Percentiles rank a stretch among this genome's conserved stretches.
phyloP scores from a whole-genome alignment of 2,888 invertebrate genomes.

The Machimus rusticus region DNA sequence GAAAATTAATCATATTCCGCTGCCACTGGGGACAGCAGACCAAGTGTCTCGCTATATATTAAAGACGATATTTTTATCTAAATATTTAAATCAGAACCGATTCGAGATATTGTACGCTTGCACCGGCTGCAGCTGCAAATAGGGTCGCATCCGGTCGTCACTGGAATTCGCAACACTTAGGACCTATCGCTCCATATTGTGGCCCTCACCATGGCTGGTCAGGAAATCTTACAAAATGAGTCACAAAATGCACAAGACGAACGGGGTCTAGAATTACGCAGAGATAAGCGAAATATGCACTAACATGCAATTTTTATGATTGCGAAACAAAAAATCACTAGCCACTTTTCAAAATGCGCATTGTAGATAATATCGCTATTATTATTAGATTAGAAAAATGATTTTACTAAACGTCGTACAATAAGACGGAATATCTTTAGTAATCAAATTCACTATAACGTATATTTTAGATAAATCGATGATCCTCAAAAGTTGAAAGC shows the following conservation, averaged over 20 bases:
- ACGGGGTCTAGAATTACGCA: background rate
- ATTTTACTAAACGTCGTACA: background rate
- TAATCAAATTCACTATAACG: background rate
- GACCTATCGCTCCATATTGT: background rate
- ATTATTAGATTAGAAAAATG: background rate
- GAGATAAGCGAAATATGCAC: background rate
- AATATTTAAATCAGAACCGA: background rate
- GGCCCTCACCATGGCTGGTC: background rate
- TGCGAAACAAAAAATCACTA: background rate
- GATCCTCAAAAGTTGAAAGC: background rate
- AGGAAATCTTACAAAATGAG: background rate
- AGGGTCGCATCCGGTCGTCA: background rate
- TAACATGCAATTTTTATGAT: background rate
- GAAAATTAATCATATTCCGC: background rate
- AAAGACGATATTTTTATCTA: background rate
- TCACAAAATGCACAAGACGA: background rate
- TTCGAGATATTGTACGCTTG: background rate
- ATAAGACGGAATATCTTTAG: background rate
- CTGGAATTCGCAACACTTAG: conserved; percentile 11
- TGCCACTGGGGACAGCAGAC: background rate
- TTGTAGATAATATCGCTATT: background rate
- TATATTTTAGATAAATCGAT: background rate
- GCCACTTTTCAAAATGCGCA: background rate
- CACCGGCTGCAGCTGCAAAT: background rate
- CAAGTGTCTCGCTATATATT: background rate